Conservation (phyloP, 2,113 vertebrate species). For the Leptobrachium ailaonicum region DNA sequence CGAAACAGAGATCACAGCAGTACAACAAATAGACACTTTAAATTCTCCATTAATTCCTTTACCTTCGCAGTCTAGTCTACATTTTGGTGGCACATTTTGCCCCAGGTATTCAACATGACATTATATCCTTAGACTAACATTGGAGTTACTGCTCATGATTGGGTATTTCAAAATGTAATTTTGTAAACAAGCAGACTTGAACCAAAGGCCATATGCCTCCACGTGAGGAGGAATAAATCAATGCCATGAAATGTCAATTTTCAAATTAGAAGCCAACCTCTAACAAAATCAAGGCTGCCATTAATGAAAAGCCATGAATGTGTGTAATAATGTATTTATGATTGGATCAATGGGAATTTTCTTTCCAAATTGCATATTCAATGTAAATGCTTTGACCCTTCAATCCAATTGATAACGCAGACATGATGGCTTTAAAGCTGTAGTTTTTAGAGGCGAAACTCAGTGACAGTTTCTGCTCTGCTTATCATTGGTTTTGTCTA, state of each 20-base stretch:
- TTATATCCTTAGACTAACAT: conserved; percentile 8
- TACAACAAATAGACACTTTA: neutral
- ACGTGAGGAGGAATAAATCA: conserved; percentile 27
- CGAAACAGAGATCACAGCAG: neutral
- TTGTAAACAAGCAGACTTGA: conserved; percentile 39
- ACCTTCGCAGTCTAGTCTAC: neutral
- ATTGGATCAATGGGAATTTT: conserved; percentile 34
- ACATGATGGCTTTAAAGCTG: conserved; percentile 21
- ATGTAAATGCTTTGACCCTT: conserved; percentile 30
- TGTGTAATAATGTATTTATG: conserved; percentile 39
- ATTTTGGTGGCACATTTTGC: conserved; percentile 14
- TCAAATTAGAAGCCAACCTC: conserved; percentile 42
- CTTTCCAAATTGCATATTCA: conserved; percentile 30
- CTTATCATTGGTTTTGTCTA: too few species aligned
- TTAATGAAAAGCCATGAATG: conserved; percentile 40
- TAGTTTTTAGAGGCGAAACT: neutral
- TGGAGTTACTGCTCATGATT: conserved; percentile 9
- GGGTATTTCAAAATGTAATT: conserved; percentile 25
- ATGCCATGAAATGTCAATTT: conserved; percentile 44
- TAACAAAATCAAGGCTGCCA: conserved; percentile 43
- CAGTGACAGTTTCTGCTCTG: neutral
- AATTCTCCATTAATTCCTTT: neutral
- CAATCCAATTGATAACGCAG: conserved; percentile 19
- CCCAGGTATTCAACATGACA: conserved; percentile 12
- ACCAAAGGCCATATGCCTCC: conserved; percentile 24